A percentile compares a stretch with the other conserved stretches of the same genome.
Evolutionary conservation across 2,113 vertebrate species (phyloP).

Genomic region (Petrocephalus microphthalmus): DNA sequence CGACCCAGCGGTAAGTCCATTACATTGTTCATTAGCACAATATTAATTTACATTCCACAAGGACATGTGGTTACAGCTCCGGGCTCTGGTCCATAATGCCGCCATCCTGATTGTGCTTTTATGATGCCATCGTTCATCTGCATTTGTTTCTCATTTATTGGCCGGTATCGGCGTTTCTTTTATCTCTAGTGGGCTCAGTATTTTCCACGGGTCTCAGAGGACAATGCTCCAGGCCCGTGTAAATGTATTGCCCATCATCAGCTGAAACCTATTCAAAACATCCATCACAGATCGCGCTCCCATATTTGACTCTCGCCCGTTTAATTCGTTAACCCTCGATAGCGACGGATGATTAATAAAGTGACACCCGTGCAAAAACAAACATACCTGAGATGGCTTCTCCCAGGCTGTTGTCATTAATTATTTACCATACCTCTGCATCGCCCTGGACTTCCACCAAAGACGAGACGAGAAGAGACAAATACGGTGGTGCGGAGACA

Average conservation of each 20-base stretch:
- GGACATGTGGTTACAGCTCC: not conserved
- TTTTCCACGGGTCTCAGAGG: not conserved
- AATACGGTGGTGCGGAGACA: not conserved
- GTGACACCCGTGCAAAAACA: not conserved
- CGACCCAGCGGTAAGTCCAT: not conserved
- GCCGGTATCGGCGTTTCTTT: not conserved
- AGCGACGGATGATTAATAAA: not conserved
- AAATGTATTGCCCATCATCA: not conserved
- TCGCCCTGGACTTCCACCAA: not conserved
- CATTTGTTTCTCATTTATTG: not conserved
- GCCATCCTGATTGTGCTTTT: not conserved
- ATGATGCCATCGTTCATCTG: not conserved
- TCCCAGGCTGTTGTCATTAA: not conserved
- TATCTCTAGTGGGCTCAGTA: not conserved
- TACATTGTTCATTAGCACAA: not conserved
- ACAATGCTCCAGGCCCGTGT: not conserved
- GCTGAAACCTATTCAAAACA: not conserved
- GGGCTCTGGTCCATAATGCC: not conserved
- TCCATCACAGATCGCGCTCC: not conserved
- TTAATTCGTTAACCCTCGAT: not conserved
- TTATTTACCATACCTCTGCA: not conserved
- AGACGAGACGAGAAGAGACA: conserved; percentile 1
- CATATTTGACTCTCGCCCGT: not conserved
- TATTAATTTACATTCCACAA: not conserved
- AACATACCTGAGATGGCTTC: not conserved